Percentiles rank a stretch among this genome's conserved stretches.
Evolutionary conservation across 1,140 invertebrate genomes (phyloP).

Genomic region (Dufourea novaeangliae): DNA sequence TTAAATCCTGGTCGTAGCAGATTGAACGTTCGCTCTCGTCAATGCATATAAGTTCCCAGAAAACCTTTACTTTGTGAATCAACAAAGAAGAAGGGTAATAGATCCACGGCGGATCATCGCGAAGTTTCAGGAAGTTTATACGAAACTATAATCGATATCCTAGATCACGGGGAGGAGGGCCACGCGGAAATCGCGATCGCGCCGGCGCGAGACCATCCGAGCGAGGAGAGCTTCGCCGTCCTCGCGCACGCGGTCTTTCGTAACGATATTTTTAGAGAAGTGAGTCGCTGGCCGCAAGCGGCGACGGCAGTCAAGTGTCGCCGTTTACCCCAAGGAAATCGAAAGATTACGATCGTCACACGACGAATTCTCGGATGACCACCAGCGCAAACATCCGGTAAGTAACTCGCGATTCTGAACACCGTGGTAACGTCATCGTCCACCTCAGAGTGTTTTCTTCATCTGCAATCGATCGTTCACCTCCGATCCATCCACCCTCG

Average conservation of each 20-base stretch:
- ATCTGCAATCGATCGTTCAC: neutral
- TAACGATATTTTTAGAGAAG: slow-evolving; percentile 67
- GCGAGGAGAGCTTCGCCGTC: slow-evolving; percentile 19
- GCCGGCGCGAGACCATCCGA: slow-evolving; percentile 39
- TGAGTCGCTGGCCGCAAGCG: slow-evolving; percentile 55
- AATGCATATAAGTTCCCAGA: too few species aligned
- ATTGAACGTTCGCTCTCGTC: too few species aligned
- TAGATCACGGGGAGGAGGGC: neutral
- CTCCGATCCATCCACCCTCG: neutral
- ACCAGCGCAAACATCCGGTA: slow-evolving; percentile 42
- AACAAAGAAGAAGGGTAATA: too few species aligned
- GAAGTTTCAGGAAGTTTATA: neutral
- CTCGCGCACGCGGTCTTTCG: slow-evolving; percentile 65
- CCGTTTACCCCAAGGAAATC: slow-evolving; percentile 53
- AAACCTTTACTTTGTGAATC: too few species aligned
- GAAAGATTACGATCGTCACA: slow-evolving; percentile 42
- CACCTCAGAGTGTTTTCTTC: neutral
- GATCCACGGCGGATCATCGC: neutral
- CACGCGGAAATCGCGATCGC: slow-evolving; percentile 30
- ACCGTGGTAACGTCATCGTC: neutral
- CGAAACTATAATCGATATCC: slow-evolving; percentile 1
- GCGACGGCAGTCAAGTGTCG: slow-evolving; percentile 54
- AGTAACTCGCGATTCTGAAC: slow-evolving; percentile 29
- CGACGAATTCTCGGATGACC: slow-evolving; percentile 43
- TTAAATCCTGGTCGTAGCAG: too few species aligned